These are phyloP conservation scores for Aphis craccivora DNA, from an alignment of 1,140 invertebrate genomes.

Conservation along the genomic window DNA sequence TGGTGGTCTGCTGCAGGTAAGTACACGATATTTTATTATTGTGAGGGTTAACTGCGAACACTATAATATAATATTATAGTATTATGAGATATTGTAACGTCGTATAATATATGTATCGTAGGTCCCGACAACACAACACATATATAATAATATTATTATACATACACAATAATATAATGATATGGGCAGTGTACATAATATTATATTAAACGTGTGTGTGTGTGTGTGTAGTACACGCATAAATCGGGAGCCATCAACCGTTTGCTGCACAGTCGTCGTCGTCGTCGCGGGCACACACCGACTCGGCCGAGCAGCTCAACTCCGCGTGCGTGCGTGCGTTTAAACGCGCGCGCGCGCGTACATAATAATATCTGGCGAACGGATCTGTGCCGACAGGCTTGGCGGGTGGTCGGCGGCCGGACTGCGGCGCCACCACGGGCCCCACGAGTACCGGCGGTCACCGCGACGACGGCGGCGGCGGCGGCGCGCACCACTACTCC, in stretches of 20 bases:
- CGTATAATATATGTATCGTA: too few relatives aligned
- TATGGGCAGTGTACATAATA: too few relatives aligned
- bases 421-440: constrained; percentile 50
- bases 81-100: too few relatives aligned
- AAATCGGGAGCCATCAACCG: constrained; percentile 55
- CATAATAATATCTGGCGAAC: constrained; percentile 51
- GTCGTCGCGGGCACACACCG: not conserved
- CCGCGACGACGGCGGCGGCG: not conserved
- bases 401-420: constrained; percentile 57
- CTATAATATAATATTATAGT: too few relatives aligned
- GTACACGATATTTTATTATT: too few relatives aligned
- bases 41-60: too few relatives aligned
- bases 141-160: not conserved
- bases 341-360: not conserved
- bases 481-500: not conserved
- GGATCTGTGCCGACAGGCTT: constrained; percentile 57
- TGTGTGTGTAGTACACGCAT: not conserved
- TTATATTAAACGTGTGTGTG: not conserved
- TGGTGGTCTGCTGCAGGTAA: too few relatives aligned
- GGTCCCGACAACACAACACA: not conserved
- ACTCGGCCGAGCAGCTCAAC: not conserved
- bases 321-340: not conserved
- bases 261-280: not conserved
- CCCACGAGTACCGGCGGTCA: constrained; percentile 52
- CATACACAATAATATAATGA: not conserved